Evolutionary conservation across 2,113 vertebrate species (phyloP).

Genomic region (Potamarius usumacintae): DNA sequence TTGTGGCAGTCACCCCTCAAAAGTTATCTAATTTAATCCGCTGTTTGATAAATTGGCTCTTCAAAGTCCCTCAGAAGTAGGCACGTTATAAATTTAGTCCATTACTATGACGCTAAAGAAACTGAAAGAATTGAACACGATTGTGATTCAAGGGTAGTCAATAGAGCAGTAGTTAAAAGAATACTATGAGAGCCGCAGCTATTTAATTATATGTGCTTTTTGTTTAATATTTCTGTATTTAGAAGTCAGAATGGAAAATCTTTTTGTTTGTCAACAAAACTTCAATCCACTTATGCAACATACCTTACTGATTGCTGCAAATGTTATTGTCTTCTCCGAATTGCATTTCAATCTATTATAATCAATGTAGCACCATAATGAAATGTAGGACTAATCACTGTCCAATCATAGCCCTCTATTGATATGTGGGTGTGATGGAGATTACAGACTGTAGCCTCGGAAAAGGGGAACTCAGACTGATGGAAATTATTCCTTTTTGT

Average conservation of each 20-base stretch:
- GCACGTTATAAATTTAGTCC: conserved; percentile 57
- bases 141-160: conserved; percentile 41
- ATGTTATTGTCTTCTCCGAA: not conserved
- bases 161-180: conserved; percentile 13
- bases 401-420: not conserved
- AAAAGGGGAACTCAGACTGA: not conserved
- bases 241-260: not conserved
- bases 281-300: not conserved
- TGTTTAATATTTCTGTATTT: not conserved
- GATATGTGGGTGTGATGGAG: not conserved
- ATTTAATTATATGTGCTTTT: not conserved
- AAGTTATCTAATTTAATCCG: conserved; percentile 41
- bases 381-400: not conserved
- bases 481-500: not conserved
- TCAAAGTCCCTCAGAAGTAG: conserved; percentile 59
- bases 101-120: conserved; percentile 49
- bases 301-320: not conserved
- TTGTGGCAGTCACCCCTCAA: conserved; percentile 41
- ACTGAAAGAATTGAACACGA: conserved; percentile 45
- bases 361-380: not conserved
- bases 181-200: not conserved
- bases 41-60: conserved; percentile 59
- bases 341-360: not conserved
- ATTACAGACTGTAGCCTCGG: not conserved
- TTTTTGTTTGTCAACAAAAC: not conserved